Conservation (phyloP, 1,140 invertebrate species). For the Zeugodacus cucurbitae region DNA sequence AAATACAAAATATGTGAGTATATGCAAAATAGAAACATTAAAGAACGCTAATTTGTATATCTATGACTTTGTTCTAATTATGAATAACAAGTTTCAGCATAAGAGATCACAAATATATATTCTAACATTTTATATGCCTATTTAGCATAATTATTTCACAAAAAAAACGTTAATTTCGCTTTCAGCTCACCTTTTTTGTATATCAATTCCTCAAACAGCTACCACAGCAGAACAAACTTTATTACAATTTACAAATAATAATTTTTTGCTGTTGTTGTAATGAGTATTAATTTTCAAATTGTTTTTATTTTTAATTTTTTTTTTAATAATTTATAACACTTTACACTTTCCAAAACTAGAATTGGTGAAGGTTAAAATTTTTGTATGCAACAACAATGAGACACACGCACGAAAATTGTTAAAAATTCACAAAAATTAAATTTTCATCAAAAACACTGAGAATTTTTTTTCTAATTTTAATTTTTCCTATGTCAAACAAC, state of each 20-base stretch:
- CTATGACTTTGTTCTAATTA: background rate
- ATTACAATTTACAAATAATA: background rate
- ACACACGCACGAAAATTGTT: background rate
- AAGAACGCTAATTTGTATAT: background rate
- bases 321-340: background rate
- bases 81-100: background rate
- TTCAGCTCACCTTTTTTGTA: slow-evolving; percentile 4
- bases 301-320: too few relatives aligned
- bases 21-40: background rate
- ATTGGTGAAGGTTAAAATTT: background rate
- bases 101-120: background rate
- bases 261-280: background rate
- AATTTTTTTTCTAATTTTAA: background rate
- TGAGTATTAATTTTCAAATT: background rate
- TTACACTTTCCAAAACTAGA: background rate
- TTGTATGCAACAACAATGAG: background rate
- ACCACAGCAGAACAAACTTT: background rate
- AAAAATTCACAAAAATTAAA: background rate
- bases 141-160: too few relatives aligned
- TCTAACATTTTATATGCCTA: too few relatives aligned
- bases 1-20: background rate
- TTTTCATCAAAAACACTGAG: background rate
- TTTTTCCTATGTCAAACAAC: background rate
- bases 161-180: background rate
- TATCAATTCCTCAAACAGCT: background rate